Evolutionary conservation across 1,140 invertebrate genomes (phyloP), one percentile per base, ranked within the genome.

Genomic region (Venustaconcha ellipsiformis): DNA sequence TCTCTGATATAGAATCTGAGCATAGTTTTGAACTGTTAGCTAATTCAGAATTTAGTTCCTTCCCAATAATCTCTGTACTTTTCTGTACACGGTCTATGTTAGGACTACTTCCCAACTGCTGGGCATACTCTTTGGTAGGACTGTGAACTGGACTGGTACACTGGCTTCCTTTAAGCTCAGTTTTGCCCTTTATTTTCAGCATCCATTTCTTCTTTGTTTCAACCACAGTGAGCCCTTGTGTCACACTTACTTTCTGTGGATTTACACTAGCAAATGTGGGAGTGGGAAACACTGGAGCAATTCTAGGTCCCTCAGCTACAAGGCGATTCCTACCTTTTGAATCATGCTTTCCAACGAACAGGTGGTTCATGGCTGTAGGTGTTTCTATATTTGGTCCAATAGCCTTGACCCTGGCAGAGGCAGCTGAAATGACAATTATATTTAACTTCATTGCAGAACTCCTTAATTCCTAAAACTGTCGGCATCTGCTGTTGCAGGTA

Each of bases 331-430:
- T 79, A 13, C 72, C 74, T 17, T 67, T 69, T 12, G 59, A 65
- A 15, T 60, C 57, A n/a, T 69, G 57, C 76, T 85, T 84, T 11
- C 82, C 80, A 23, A 88, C 74, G 79, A 89, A 89, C 59, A 89
- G 81, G 70, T 89, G 88, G 74, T 89, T 89, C 78, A 89, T 82
- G 59, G 86, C 87, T 5, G 74, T 77, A 4, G 86, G 83, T n/a
- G 74, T 78, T 63, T 86, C 84, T 14, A 84, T 85, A 56, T 75
- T 82, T 1, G 85, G 83, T 58, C 83, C 72, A 30, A 86, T 78
- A 12, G 62, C 63, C 18, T 78, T 60, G 56, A 83, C 76, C 60
- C 78, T 82, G 15, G 84, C 81, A 59, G 81, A 75, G 14, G 83
- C 83, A 73, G 82, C 84, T 82, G 83, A 23, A 78, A 79, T 4